These are phyloP conservation scores for Drosophila navojoa DNA, from an alignment of 1,140 invertebrate genomes.

Conservation along the genomic window DNA sequence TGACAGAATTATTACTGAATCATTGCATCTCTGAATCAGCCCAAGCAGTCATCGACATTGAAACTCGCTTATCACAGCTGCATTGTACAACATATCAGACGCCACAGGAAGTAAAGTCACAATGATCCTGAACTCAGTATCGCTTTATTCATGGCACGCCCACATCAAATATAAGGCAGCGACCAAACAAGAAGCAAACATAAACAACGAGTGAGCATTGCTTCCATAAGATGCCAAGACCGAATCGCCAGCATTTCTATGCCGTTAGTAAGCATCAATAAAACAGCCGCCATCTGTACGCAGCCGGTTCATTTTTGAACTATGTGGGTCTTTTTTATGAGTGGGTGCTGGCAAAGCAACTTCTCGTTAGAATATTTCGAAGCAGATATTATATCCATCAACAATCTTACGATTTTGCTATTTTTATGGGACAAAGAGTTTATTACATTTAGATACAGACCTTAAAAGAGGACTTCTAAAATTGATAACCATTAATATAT, in stretches of 20 bases:
- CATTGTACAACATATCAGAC: slow-evolving; percentile 33
- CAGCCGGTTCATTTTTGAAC: not conserved
- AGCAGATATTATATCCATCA: not conserved
- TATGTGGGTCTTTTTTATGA: slow-evolving; percentile 42
- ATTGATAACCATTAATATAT: too few relatives aligned
- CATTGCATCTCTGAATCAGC: slow-evolving; percentile 29
- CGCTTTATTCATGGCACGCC: not conserved
- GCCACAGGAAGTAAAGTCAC: slow-evolving; percentile 49
- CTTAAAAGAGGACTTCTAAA: too few relatives aligned
- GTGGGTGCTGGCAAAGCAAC: slow-evolving; percentile 40
- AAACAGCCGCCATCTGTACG: not conserved
- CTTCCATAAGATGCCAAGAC: slow-evolving; percentile 26
- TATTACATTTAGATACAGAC: too few relatives aligned
- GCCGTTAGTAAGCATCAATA: slow-evolving; percentile 1
- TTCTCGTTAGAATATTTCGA: slow-evolving; percentile 45
- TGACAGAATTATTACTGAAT: slow-evolving; percentile 5
- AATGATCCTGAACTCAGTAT: slow-evolving; percentile 19
- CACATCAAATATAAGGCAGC: too few relatives aligned
- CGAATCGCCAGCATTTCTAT: slow-evolving; percentile 46
- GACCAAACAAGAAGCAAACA: not conserved
- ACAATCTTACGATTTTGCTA: too few relatives aligned
- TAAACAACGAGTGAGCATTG: slow-evolving; percentile 44
- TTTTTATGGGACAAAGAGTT: too few relatives aligned
- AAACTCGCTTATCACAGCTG: slow-evolving; percentile 5
- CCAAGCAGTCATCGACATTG: slow-evolving; percentile 17